A percentile compares a stretch with the other conserved stretches of the same genome.
phyloP scores from a whole-genome alignment of 1,140 invertebrate species.

The Ditylenchus dipsaci region DNA sequence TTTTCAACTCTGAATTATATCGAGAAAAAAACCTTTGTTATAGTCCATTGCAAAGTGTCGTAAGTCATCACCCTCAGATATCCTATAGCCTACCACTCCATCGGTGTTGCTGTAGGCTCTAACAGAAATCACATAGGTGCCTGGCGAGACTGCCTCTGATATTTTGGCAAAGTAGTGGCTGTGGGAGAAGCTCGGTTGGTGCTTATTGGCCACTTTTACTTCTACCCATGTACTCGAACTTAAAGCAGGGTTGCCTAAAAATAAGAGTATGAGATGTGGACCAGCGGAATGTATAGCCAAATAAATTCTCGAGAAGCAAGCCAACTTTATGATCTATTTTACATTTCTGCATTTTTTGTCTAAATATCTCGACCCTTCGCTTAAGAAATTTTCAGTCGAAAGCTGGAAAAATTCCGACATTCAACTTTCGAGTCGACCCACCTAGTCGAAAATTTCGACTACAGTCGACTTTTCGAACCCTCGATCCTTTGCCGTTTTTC shows the following conservation, averaged over 20 bases:
- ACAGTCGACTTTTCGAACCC: too few relatives aligned
- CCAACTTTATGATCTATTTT: too few relatives aligned
- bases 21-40: constrained; percentile 24
- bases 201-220: constrained; percentile 35
- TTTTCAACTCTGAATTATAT: too few relatives aligned
- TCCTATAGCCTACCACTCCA: constrained; percentile 36
- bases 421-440: too few relatives aligned
- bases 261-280: not conserved
- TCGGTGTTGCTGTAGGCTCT: constrained; percentile 40
- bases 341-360: too few relatives aligned
- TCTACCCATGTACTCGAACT: constrained; percentile 15
- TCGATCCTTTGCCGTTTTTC: too few relatives aligned
- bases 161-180: constrained; percentile 33
- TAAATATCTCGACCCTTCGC: too few relatives aligned
- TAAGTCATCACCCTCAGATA: constrained; percentile 27
- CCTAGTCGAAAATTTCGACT: too few relatives aligned
- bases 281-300: too few relatives aligned
- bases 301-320: too few relatives aligned
- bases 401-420: too few relatives aligned
- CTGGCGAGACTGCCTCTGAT: constrained; percentile 24
- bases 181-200: constrained; percentile 45
- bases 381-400: too few relatives aligned
- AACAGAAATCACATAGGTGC: constrained; percentile 31
- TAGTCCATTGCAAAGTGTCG: constrained; percentile 47
- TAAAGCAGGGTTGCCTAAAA: constrained; percentile 35